Conservation (phyloP, 1,140 invertebrate species). For the Achroia grisella region DNA sequence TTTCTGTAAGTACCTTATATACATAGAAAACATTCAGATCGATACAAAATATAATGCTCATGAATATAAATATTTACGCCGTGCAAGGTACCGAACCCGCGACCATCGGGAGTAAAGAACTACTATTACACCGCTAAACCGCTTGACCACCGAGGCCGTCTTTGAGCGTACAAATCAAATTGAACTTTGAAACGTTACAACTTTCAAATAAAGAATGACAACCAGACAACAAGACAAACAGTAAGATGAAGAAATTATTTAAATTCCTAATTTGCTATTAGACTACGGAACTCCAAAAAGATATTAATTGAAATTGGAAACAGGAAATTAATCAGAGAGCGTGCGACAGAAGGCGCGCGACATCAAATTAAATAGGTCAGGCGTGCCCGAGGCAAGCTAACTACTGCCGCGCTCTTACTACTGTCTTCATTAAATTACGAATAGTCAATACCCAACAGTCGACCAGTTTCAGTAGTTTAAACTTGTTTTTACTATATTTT, state of each 20-base stretch:
- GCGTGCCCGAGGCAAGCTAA: constrained; percentile 10
- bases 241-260: not conserved
- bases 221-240: too few species aligned
- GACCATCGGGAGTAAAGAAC: too few species aligned
- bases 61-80: too few species aligned
- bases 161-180: too few species aligned
- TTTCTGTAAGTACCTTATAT: too few species aligned
- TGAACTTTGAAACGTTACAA: too few species aligned
- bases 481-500: constrained; percentile 16
- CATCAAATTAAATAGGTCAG: constrained; percentile 57
- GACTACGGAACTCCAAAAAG: constrained; percentile 19
- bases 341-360: constrained; percentile 40
- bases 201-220: too few species aligned
- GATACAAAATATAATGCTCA: too few species aligned
- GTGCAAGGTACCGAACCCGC: too few species aligned
- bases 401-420: constrained; percentile 14
- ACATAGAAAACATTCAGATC: too few species aligned
- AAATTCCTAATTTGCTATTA: not conserved
- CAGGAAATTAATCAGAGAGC: constrained; percentile 60
- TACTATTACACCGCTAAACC: too few species aligned
- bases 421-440: constrained; percentile 48
- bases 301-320: constrained; percentile 62
- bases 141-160: too few species aligned
- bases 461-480: constrained; percentile 24
- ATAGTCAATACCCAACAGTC: constrained; percentile 39